A percentile compares a stretch with the other conserved stretches of the same genome.
These are phyloP conservation scores for Hyles lineata DNA, from an alignment of 2,888 invertebrate genomes.

Conservation along the genomic window DNA sequence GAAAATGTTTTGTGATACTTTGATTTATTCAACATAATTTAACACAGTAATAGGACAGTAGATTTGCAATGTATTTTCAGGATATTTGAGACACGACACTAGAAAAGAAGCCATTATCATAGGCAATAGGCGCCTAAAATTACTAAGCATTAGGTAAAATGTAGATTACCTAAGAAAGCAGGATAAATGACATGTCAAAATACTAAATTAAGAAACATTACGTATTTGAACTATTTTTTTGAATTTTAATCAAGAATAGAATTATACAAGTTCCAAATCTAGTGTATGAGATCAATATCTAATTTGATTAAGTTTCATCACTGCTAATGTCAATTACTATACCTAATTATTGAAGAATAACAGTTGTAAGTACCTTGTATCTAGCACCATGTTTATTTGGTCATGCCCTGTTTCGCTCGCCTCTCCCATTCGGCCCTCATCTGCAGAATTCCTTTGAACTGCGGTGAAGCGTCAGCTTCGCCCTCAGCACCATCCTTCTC, in stretches of 20 bases:
- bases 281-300: background rate
- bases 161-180: no score
- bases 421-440: conserved; percentile 92
- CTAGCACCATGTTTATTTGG: conserved; percentile 84
- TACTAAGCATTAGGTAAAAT: no score
- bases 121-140: no score
- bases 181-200: no score
- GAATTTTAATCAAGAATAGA: background rate
- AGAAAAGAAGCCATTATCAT: no score
- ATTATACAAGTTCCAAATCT: background rate
- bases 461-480: conserved; percentile 77
- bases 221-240: background rate
- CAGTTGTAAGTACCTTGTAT: conserved; percentile 54
- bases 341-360: conserved; percentile 30
- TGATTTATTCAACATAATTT: no score
- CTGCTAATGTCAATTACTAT: conserved; percentile 14
- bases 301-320: background rate
- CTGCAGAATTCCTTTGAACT: conserved; percentile 90
- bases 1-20: no score
- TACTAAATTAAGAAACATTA: no score
- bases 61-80: no score
- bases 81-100: no score
- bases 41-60: no score
- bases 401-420: conserved; percentile 89
- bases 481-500: conserved; percentile 64